phyloP scores from a whole-genome alignment of 2,888 invertebrate species.

The Odontomyia ornata region DNA sequence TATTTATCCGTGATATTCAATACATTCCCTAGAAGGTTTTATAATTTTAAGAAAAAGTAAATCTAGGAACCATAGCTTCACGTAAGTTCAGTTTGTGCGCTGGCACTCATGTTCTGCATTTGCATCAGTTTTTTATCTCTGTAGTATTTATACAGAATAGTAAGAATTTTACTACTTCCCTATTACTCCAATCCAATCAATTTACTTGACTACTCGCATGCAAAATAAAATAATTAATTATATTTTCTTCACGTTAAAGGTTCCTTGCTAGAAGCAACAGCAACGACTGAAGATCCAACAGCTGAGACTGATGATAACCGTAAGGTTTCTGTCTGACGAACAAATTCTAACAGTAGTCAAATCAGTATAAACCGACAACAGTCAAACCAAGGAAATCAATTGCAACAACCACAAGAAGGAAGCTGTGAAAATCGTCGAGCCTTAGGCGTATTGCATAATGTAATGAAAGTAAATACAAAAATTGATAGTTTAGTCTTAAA shows the following conservation, averaged over 20 bases:
- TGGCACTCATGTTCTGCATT: no score
- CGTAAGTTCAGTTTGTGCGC: no score
- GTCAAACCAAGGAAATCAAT: conserved; percentile 30
- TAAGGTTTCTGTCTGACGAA: conserved; percentile 60
- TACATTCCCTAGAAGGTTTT: no score
- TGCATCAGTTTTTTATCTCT: no score
- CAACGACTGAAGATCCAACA: conserved; percentile 54
- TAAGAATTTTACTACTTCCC: no score
- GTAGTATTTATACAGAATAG: no score
- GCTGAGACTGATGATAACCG: conserved; percentile 55
- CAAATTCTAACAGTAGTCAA: conserved; percentile 51
- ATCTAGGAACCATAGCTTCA: no score
- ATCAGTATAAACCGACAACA: conserved; percentile 27
- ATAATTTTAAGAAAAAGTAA: no score
- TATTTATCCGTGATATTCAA: no score
- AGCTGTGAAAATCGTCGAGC: conserved; percentile 46
- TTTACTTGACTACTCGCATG: no score
- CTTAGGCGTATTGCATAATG: conserved; percentile 36
- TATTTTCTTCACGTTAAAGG: conserved; percentile 50
- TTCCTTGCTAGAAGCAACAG: conserved; percentile 59
- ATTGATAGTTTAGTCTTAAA: conserved; percentile 30
- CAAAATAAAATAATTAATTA: no score
- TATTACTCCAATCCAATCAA: no score
- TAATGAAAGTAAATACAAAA: conserved; percentile 40
- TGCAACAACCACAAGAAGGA: conserved; percentile 40